Percentiles rank a stretch among this genome's conserved stretches.
Conservation (phyloP, 2,797 vertebrate genomes). For the Anabas testudineus region DNA sequence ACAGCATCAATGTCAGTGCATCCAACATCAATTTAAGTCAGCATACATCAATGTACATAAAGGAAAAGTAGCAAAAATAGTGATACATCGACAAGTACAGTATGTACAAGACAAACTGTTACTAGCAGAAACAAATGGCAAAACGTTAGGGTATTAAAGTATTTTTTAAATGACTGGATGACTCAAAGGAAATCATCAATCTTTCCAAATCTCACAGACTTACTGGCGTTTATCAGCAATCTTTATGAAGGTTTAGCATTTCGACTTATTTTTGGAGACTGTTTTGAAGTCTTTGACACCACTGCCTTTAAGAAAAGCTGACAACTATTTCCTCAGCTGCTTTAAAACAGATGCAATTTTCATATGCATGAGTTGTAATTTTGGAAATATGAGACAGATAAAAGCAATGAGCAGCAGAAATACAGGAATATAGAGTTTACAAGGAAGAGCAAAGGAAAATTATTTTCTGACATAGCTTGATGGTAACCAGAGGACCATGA, state of each 20-base stretch:
- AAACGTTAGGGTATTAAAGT: too few relatives aligned
- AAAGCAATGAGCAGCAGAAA: neutral
- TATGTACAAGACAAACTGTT: too few relatives aligned
- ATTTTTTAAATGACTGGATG: neutral
- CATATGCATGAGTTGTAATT: slow-evolving; percentile 5
- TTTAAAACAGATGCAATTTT: slow-evolving; percentile 1
- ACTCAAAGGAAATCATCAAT: neutral
- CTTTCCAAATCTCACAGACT: neutral
- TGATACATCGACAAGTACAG: neutral
- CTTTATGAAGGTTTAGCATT: neutral
- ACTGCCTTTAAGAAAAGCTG: neutral
- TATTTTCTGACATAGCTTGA: slow-evolving; percentile 29
- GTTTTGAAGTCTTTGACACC: neutral
- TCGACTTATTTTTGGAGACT: neutral
- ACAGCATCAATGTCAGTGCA: neutral
- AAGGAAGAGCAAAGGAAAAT: slow-evolving; percentile 33
- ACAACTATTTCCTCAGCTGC: neutral
- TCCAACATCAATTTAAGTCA: neutral
- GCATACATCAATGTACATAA: too few relatives aligned
- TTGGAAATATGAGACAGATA: neutral
- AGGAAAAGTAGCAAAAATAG: too few relatives aligned
- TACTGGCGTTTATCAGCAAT: neutral
- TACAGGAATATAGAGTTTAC: slow-evolving; percentile 7
- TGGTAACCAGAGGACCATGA: slow-evolving; percentile 47
- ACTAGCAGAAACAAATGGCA: too few relatives aligned